phyloP scores from a whole-genome alignment of 2,888 invertebrate genomes.

The Syrista parreyssii region DNA sequence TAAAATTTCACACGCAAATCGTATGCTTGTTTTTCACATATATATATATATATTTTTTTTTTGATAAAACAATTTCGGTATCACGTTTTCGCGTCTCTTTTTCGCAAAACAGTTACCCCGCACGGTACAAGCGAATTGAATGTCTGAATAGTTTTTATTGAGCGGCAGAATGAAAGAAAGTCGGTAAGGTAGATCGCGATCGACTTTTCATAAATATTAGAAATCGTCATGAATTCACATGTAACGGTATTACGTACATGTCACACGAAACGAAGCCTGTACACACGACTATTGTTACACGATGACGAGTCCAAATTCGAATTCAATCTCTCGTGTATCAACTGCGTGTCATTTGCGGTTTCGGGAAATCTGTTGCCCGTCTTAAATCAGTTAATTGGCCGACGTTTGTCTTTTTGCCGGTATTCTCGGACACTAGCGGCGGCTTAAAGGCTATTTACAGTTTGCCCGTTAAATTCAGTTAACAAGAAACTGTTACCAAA shows the following conservation, averaged over 20 bases:
- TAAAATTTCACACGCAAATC: no score
- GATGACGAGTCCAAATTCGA: not conserved
- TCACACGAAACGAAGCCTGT: not conserved
- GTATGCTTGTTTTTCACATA: no score
- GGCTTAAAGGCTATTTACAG: conserved; percentile 18
- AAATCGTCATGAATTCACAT: not conserved
- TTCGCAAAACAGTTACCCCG: not conserved
- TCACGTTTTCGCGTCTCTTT: not conserved
- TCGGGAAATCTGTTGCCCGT: not conserved
- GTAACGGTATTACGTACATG: not conserved
- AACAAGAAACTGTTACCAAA: conserved; percentile 48
- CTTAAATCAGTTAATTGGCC: conserved; percentile 1
- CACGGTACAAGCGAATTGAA: no score
- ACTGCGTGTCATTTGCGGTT: not conserved
- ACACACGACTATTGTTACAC: not conserved
- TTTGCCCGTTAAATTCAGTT: conserved; percentile 37
- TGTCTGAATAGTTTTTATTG: no score
- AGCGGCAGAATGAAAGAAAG: no score
- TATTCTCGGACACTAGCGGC: not conserved
- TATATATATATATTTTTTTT: no score
- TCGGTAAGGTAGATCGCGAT: not conserved
- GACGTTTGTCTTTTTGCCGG: not conserved
- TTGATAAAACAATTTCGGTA: no score
- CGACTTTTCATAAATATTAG: not conserved
- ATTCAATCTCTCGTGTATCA: not conserved